These are phyloP conservation scores for Cremastobaeus sp. DNA, from an alignment of 2,888 invertebrate species.

Conservation along the genomic window DNA sequence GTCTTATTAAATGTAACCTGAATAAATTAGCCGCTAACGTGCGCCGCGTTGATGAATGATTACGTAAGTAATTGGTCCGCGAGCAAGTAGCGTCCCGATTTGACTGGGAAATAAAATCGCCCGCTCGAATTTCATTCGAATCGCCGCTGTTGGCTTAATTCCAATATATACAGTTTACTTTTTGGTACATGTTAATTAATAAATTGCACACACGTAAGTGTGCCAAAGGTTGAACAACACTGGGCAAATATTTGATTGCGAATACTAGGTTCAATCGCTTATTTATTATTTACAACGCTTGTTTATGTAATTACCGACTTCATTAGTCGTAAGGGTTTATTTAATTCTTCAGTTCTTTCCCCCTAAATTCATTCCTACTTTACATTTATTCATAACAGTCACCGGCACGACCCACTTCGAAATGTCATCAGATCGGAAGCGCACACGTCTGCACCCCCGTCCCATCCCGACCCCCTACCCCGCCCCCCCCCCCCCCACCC, in stretches of 20 bases:
- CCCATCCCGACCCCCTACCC: too few relatives aligned
- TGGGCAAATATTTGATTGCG: slow-evolving; percentile 7
- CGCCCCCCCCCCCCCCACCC: too few relatives aligned
- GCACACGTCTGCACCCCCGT: too few relatives aligned
- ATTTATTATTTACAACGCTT: slow-evolving; percentile 3
- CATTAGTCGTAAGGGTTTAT: neutral
- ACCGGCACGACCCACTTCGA: too few relatives aligned
- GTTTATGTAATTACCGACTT: slow-evolving; percentile 8
- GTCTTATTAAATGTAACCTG: slow-evolving; percentile 8
- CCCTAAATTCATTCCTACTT: too few relatives aligned
- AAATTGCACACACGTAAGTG: slow-evolving; percentile 4
- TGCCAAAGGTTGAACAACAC: slow-evolving; percentile 4
- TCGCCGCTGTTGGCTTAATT: neutral
- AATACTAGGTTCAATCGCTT: slow-evolving; percentile 5
- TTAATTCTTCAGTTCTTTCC: neutral
- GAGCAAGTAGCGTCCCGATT: neutral
- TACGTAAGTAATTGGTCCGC: slow-evolving; percentile 3
- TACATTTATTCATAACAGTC: too few relatives aligned
- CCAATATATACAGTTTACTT: neutral
- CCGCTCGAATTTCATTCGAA: neutral
- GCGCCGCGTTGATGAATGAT: too few relatives aligned
- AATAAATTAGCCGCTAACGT: neutral
- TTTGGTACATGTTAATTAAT: slow-evolving; percentile 7
- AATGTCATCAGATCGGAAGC: too few relatives aligned
- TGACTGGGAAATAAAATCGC: neutral